Evolutionary conservation across 2,113 vertebrate genomes (phyloP).

Genomic region (Pollachius pollachius): DNA sequence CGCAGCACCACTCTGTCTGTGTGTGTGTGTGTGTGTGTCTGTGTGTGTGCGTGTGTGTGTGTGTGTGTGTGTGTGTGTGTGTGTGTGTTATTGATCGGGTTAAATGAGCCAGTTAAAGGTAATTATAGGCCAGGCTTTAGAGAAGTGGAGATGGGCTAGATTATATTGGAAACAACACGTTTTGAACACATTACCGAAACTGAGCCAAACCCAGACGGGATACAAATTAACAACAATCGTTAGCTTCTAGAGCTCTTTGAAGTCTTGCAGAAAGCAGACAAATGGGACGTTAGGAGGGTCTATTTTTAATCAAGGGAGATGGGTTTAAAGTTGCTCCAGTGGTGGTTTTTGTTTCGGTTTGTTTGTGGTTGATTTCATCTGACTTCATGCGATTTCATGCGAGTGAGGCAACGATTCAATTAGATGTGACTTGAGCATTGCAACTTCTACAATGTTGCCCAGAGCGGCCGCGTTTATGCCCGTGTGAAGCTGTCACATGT

Average conservation of each 20-base stretch:
- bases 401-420: too few relatives aligned
- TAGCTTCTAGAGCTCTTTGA: not conserved
- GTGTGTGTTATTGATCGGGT: conserved; percentile 52
- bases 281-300: conserved; percentile 42
- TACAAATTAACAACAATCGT: conserved; percentile 1
- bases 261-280: not conserved
- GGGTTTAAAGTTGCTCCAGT: too few relatives aligned
- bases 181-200: conserved; percentile 49
- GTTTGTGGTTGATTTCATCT: too few relatives aligned
- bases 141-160: conserved; percentile 42
- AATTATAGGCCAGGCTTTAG: conserved; percentile 56
- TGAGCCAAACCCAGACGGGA: conserved; percentile 27
- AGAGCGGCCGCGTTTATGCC: too few relatives aligned
- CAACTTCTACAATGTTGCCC: too few relatives aligned
- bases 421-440: too few relatives aligned
- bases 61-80: conserved; percentile 12
- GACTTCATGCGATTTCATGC: too few relatives aligned
- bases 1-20: not conserved
- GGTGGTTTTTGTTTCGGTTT: too few relatives aligned
- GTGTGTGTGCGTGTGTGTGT: conserved; percentile 10
- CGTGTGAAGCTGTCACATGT: too few relatives aligned
- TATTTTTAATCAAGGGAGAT: not conserved
- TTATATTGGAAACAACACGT: conserved; percentile 58
- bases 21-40: conserved; percentile 4
- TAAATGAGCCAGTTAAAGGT: conserved; percentile 69